Evolutionary conservation across 2,888 invertebrate genomes (phyloP), one percentile per base, ranked within the genome.

Genomic region (Acanthacorydalis orientalis): DNA sequence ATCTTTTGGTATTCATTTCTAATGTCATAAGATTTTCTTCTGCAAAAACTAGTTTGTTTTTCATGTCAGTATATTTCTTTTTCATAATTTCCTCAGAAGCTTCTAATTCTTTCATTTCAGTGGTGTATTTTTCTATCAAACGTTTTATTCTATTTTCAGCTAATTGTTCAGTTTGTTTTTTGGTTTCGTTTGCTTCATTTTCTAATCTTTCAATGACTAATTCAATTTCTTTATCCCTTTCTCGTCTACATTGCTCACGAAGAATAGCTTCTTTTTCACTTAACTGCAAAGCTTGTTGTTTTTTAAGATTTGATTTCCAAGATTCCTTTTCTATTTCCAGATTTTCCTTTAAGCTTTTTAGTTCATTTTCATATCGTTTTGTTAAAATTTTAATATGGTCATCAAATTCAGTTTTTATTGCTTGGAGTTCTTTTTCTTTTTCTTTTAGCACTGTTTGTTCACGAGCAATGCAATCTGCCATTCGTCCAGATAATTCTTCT

Each of bases 211-310:
- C 78, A 44, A 83, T 81, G 0, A 79, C 80, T 12, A 73, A 65
- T 60, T 88, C 86, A 47, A 87, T 83, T 66, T 87, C 86, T 43
- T 72, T 75, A 63, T 89, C 88, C 48, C 87, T 65, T 59, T 88
- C 86, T 44, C 71, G 70, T 59, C 78, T 76, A 59, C 77, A 79
- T 53, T 81, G 77, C 31, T 83, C 79, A 2, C 78, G 63, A 56
- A 88, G 77, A 54, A 74, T 72, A 48, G 70, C 68, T 63, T 84
- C 83, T 57, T 75, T 80, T 59, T 78, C 78, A 48, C 75, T 73
- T 46, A 85, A 64, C 9, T 73, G 60, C 31, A 70, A 53, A 14
- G 71, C 72, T 55, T 80, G 78, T 52, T 80, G 77, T 49, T 74
- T 73, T 55, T 74, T 74, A 54, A 72, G 75, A 46, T 75, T 75